Percentiles rank a stretch among this genome's conserved stretches.
These are phyloP conservation scores for Pipistrellus pipistrellus DNA, from an alignment of 2,797 vertebrate genomes.

Conservation along the genomic window DNA sequence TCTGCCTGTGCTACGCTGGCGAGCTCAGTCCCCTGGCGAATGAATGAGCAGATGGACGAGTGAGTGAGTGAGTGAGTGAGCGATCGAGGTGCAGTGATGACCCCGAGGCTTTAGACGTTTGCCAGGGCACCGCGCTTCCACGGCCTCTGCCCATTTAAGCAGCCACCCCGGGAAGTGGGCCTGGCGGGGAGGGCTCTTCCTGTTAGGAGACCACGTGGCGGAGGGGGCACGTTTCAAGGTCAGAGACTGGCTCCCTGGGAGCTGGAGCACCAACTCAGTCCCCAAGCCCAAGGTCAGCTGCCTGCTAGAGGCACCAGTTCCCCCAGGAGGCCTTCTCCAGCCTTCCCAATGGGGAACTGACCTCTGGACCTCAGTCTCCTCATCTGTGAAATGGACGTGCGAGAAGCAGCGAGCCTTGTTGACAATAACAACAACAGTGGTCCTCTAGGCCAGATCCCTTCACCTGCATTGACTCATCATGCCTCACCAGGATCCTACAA, in stretches of 20 bases:
- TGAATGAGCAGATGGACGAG: rapidly evolving
- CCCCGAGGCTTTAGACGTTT: background rate
- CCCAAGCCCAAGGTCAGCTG: background rate
- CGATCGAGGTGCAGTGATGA: rapidly evolving
- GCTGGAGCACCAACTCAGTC: background rate
- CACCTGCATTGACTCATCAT: background rate
- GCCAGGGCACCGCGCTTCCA: background rate
- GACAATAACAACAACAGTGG: background rate
- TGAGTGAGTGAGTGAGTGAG: too few relatives aligned
- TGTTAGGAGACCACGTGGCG: background rate
- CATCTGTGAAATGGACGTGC: background rate
- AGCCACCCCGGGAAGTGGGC: background rate
- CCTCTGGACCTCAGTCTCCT: background rate
- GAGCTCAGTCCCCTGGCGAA: too few relatives aligned
- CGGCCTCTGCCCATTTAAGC: background rate
- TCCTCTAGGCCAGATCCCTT: background rate
- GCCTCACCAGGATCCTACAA: rapidly evolving
- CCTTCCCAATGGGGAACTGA: background rate
- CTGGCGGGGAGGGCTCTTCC: background rate
- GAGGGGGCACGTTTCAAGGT: constrained; percentile 13
- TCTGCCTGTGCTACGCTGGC: background rate
- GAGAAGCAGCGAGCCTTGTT: background rate
- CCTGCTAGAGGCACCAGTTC: background rate
- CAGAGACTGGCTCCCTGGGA: background rate
- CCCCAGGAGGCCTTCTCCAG: background rate